Base-by-base conservation (phyloP, 2,888 invertebrate genomes). In the Caenorhabditis panamensis region DNA sequence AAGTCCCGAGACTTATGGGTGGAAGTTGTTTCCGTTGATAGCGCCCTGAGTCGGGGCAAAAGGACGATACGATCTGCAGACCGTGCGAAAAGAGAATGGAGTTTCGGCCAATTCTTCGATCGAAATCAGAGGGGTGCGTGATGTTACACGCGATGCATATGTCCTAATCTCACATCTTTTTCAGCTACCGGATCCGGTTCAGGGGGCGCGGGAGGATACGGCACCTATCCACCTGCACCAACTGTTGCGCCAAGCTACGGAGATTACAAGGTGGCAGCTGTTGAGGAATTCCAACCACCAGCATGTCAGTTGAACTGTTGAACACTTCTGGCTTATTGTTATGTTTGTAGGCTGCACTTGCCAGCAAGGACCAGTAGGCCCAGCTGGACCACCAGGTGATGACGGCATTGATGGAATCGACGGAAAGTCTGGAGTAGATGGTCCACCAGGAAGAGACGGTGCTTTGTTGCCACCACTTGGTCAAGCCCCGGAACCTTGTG, bases 401-500 rank as follows among this genome's bases (percentile, higher is more conserved):
- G 83, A 85, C 37, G 86, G 86, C 18, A 59, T 53, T 8, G 86
- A 86, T 47, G 86, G 86, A 9, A 20, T 69, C 18, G 86, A 86
- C 58, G 86, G 86, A 54, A 83, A 79, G 49, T 64, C 84, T 0
- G 86, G 86, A 61, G 67, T 58, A 5, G 84, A 85, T 53, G 85
- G 85, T 9, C 62, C 76, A 24, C 69, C 77, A 16, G 85, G 85
- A 54, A 73, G 73, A 59, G 82, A 84, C 66, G 85, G 85, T 16
- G 62, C 54, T 6, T 68, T 84, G 13, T 73, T 84, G 1, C 82
- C 82, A 44, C 77, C 85, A 20, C 58, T 85, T 22, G 84, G 85
- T 11, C 61, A 54, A 41, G 71, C 75, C 1, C 83, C 85, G 22
- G 90, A 90, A 76, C 89, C 90, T 3, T 90, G 90, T 64, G 79